Base-by-base conservation (phyloP, 2,888 invertebrate genomes). In the Drosophila atroscutellata region DNA sequence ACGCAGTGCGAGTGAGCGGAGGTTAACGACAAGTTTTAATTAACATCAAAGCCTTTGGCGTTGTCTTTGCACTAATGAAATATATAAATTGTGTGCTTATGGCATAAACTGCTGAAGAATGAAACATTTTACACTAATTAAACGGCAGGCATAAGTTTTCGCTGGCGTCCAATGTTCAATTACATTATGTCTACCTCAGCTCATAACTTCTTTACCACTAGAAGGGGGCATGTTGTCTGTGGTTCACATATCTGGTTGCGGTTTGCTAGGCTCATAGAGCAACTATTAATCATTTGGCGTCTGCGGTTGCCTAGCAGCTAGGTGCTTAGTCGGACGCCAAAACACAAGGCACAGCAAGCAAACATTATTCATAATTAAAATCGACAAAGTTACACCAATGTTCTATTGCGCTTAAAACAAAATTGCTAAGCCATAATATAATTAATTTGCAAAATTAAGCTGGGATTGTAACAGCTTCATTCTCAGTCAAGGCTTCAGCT, bases 291-390 rank as follows among this genome's bases (percentile, higher is more conserved):
- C 88, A 87, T 66, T 72, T 71, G 77, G 69, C 67, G 69, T 63
- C 67, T 78, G 77, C 56, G 81, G 77, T 66, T 49, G 60, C 79
- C 39, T 26, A 20, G 52, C 42, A 60, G 50, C 55, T 7, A 37
- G n/a, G 26, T 28, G 49, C 50, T 66, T 30, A 11, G 49, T 7
- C 51, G 13, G 42, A 42, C 42, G 28, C 67, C 34, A 62, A 47
- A 71, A 51, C 57, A 47, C 20, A 13, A 37, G 30, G 8, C 45
- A 26, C 36, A 45, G 32, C 54, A 39, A 47, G 42, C 68, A 57
- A 37, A 59, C 82, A 87, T 80, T 80, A 82, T 82, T 82, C 80
- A 89, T 85, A 87, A 87, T 89, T 89, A 87, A 85, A 85, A 80
- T 87, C 73, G 80, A 85, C 71, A 72, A 77, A 67, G 72, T 73